A percentile compares a stretch with the other conserved stretches of the same genome.
phyloP scores from a whole-genome alignment of 2,113 vertebrate genomes.

The Holacanthus passer region DNA sequence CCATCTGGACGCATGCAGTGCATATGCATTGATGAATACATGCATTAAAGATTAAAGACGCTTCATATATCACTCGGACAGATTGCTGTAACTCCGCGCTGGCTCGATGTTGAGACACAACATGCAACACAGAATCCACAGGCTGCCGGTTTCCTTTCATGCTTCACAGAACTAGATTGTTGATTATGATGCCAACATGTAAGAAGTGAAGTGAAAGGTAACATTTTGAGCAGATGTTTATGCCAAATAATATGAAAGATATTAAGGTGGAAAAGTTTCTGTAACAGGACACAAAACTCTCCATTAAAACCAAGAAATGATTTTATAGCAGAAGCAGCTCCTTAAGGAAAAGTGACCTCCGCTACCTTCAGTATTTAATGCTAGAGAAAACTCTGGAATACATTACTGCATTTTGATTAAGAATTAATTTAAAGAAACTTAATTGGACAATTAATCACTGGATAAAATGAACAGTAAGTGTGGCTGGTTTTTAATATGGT shows the following conservation, averaged over 20 bases:
- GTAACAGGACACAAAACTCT: not conserved
- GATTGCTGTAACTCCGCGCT: not conserved
- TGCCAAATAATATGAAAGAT: not conserved
- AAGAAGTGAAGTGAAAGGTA: not conserved
- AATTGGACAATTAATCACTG: not conserved
- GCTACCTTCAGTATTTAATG: not conserved
- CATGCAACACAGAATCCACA: not conserved
- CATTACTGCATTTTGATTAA: slow-evolving; percentile 11
- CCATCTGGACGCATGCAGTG: slow-evolving; percentile 36
- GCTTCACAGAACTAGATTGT: not conserved
- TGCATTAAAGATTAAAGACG: slow-evolving; percentile 46
- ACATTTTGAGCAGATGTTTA: not conserved
- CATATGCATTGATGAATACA: slow-evolving; percentile 28
- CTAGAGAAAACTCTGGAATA: not conserved
- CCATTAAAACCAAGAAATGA: not conserved
- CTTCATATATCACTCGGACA: slow-evolving; percentile 3
- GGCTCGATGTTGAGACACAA: not conserved
- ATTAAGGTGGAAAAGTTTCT: not conserved
- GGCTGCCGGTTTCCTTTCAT: slow-evolving; percentile 9
- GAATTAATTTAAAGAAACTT: slow-evolving; percentile 9
- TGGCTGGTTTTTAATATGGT: slow-evolving; percentile 8
- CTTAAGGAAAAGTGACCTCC: not conserved
- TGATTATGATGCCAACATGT: not conserved
- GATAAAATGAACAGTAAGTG: not conserved
- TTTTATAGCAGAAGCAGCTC: not conserved